Evolutionary conservation across 2,797 vertebrate species (phyloP).

Genomic region (Lycodopsis pacificus): DNA sequence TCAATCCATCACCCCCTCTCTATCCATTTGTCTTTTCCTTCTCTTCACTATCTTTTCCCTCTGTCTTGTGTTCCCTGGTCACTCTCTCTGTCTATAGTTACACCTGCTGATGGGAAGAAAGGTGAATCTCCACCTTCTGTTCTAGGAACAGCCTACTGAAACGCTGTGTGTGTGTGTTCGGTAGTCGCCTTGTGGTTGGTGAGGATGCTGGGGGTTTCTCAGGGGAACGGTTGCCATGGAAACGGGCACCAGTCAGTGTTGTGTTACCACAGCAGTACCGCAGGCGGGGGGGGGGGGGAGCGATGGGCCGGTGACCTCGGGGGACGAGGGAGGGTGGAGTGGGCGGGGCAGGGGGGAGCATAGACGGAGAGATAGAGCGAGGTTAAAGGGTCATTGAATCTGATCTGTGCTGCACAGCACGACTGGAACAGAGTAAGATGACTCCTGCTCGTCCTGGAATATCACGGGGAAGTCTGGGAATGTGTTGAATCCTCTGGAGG

Average conservation of each 20-base stretch:
- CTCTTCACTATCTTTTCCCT: neutral
- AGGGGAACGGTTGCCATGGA: constrained; percentile 78
- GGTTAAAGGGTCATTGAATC: constrained; percentile 84
- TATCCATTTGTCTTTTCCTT: neutral
- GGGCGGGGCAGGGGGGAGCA: constrained; percentile 47
- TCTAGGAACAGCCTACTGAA: constrained; percentile 60
- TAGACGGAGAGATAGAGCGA: constrained; percentile 62
- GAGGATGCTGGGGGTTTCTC: constrained; percentile 78
- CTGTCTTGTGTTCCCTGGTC: constrained; percentile 28
- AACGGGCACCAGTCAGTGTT: constrained; percentile 84
- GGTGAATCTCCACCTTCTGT: constrained; percentile 71
- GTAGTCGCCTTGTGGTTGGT: constrained; percentile 69
- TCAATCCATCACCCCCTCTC: neutral
- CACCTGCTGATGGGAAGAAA: constrained; percentile 76
- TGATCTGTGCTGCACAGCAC: constrained; percentile 72
- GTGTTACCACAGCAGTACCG: constrained; percentile 82
- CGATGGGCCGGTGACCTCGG: constrained; percentile 71
- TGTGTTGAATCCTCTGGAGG: constrained; percentile 36
- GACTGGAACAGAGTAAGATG: constrained; percentile 64
- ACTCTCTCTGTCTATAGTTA: constrained; percentile 64
- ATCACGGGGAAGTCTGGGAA: constrained; percentile 47
- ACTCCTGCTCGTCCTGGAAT: constrained; percentile 63
- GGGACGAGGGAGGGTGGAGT: constrained; percentile 61
- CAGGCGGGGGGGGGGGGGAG: constrained; percentile 54
- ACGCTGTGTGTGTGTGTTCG: constrained; percentile 27